Percentiles rank a stretch among this genome's conserved stretches.
These are phyloP conservation scores for Brachymystax lenok DNA, from an alignment of 2,797 vertebrate species.

Conservation along the genomic window DNA sequence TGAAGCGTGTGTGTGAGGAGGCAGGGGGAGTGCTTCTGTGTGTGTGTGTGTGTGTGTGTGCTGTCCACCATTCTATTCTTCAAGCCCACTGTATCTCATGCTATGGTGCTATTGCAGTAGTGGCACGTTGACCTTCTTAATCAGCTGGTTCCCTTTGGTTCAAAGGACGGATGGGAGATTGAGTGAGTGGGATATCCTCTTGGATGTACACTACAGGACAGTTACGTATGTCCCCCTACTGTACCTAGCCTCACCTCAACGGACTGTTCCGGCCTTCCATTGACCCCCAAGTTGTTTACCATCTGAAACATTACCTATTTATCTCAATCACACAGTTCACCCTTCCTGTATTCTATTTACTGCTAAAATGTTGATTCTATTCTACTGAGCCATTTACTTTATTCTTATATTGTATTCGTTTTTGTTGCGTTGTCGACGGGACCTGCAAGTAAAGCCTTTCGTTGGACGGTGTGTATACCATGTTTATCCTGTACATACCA, in stretches of 20 bases:
- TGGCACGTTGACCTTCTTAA: constrained; percentile 29
- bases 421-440: no score
- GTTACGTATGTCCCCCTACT: constrained; percentile 12
- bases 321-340: background rate
- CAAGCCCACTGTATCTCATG: background rate
- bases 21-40: background rate
- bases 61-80: constrained; percentile 29
- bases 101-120: constrained; percentile 8
- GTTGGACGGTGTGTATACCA: no score
- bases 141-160: constrained; percentile 16
- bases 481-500: no score
- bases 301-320: background rate
- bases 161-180: constrained; percentile 5
- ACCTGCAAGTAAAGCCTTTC: no score
- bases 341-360: background rate
- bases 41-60: constrained; percentile 16
- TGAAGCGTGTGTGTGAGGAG: constrained; percentile 19
- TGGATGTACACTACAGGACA: constrained; percentile 30
- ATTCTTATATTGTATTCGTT: no score
- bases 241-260: constrained; percentile 15
- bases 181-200: constrained; percentile 35
- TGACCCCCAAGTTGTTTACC: constrained; percentile 2
- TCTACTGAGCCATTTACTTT: no score
- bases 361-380: no score
- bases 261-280: constrained; percentile 17